These are phyloP conservation scores for Rallus crepitans DNA, from an alignment of 2,797 vertebrate genomes.

Conservation along the genomic window DNA sequence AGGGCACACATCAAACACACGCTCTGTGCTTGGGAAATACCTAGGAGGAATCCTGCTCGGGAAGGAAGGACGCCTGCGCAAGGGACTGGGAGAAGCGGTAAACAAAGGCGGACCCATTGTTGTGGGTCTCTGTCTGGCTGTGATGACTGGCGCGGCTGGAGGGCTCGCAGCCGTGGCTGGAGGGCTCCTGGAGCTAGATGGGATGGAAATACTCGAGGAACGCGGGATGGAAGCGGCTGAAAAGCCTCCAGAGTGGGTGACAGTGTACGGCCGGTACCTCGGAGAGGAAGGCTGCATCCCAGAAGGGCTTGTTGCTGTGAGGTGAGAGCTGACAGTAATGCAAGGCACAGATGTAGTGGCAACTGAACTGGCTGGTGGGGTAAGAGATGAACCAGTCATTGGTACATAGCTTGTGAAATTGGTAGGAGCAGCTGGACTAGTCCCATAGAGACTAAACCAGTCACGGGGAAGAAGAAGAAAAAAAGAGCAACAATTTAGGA, in stretches of 20 bases:
- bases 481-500: constrained; percentile 52
- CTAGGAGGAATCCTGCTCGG: constrained; percentile 90
- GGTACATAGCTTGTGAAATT: constrained; percentile 81
- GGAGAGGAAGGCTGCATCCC: constrained; percentile 85
- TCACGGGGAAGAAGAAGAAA: constrained; percentile 64
- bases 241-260: constrained; percentile 81
- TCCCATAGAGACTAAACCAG: constrained; percentile 94
- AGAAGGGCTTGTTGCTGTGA: constrained; percentile 74
- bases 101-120: constrained; percentile 75
- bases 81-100: constrained; percentile 82
- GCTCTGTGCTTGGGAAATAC: constrained; percentile 80
- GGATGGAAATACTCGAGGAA: constrained; percentile 73
- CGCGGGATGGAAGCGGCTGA: constrained; percentile 75
- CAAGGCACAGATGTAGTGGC: constrained; percentile 68
- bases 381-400: constrained; percentile 80
- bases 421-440: constrained; percentile 87
- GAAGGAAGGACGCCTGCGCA: constrained; percentile 81
- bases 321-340: constrained; percentile 76
- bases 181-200: constrained; percentile 68
- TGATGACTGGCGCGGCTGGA: constrained; percentile 70
- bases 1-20: constrained; percentile 56
- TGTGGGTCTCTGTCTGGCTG: constrained; percentile 78
- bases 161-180: constrained; percentile 72
- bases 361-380: constrained; percentile 76
- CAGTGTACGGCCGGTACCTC: constrained; percentile 90